Base-by-base conservation (phyloP, 1,140 invertebrate species). In the Diachasmimorpha longicaudata region DNA sequence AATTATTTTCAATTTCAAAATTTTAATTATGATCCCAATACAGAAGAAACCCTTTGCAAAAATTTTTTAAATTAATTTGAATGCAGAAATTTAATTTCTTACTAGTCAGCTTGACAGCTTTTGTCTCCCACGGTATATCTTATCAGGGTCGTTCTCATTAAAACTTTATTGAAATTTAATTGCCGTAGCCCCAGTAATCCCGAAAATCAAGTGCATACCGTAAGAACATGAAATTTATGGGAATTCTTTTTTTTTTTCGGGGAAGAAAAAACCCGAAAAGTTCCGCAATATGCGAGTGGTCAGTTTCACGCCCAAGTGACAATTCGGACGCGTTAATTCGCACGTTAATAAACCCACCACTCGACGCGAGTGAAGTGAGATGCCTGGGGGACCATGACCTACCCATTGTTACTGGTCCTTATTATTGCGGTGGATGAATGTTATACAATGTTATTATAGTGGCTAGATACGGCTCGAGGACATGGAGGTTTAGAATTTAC, bases 261-360 rank as follows among this genome's bases (percentile, higher is more conserved):
- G 10, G 42, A 44, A 46, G 44, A 44, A 70, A 70, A 42, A 44
- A 19, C 16, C 13, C 31, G 52, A 21, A 58, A 10, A 37, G 21
- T 67, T 67, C 23, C 66, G 23, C 66, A 70, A 70, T 19, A 14
- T 46, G 66, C 66, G 1, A 37, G 10, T 14, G 68, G 31, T 31
- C 31, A 70, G 68, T 70, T 70, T 70, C 36, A 70, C 68, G 68
- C n/a, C 68, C 68, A 70, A 44, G 68, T 70, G 68, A 46, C 68
- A 70, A 70, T 42, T 70, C 19, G 68, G 39, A 23, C 42, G 23
- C 42, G 70, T 52, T 71, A 71, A 71, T 71, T 70, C 16, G 14
- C n/a, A 25, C 68, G 37, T 42, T 70, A 37, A 58, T 21, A n/a
- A 58, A n/a, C 52, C 8, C 52, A 10, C n/a, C 52, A 58, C 44